phyloP scores from a whole-genome alignment of 2,113 vertebrate species.

The Lipophrys pholis region DNA sequence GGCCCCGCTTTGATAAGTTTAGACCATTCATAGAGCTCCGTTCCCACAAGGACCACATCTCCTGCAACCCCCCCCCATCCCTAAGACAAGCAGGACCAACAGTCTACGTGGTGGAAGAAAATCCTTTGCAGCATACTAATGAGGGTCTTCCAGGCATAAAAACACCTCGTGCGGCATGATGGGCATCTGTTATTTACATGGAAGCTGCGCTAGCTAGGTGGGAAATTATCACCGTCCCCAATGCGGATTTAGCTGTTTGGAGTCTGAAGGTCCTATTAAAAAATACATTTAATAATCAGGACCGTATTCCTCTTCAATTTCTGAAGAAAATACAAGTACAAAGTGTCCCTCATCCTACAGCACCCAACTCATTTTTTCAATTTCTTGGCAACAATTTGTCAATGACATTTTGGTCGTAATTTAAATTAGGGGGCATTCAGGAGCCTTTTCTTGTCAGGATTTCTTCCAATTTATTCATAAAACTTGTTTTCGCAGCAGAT shows the following conservation, averaged over 20 bases:
- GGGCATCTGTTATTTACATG: slow-evolving; percentile 30
- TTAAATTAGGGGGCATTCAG: too few relatives aligned
- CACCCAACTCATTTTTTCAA: too few relatives aligned
- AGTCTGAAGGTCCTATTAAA: background rate
- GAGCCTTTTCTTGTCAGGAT: too few relatives aligned
- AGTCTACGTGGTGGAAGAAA: slow-evolving; percentile 38
- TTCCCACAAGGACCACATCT: slow-evolving; percentile 44
- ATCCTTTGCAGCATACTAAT: slow-evolving; percentile 56
- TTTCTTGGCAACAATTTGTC: too few relatives aligned
- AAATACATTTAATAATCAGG: too few relatives aligned
- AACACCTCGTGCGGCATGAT: slow-evolving; percentile 25
- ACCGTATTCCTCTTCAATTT: too few relatives aligned
- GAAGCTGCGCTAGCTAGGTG: background rate
- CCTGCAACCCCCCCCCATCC: background rate
- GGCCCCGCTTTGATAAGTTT: slow-evolving; percentile 58
- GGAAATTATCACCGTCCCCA: background rate
- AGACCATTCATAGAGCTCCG: slow-evolving; percentile 46
- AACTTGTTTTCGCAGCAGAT: too few relatives aligned
- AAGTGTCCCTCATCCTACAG: too few relatives aligned
- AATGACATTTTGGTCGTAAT: too few relatives aligned
- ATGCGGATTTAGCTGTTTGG: background rate
- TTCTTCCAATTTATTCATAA: too few relatives aligned
- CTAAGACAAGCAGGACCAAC: slow-evolving; percentile 48
- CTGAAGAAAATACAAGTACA: too few relatives aligned
- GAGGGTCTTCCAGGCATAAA: slow-evolving; percentile 21